phyloP scores from a whole-genome alignment of 2,888 invertebrate genomes.

The Idaea dimidiata region DNA sequence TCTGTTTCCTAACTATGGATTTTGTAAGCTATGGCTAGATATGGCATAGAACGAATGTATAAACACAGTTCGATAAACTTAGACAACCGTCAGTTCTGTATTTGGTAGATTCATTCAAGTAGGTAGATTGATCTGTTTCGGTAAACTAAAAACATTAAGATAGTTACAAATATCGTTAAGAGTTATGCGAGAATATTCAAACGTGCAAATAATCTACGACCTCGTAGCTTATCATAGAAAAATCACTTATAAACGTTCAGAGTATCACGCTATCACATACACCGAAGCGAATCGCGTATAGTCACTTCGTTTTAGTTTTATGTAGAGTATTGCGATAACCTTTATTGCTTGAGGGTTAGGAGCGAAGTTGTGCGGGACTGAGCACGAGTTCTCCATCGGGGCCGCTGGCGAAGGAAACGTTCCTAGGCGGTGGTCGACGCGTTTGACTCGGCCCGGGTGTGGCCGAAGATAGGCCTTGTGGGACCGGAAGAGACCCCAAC shows the following conservation, averaged over 20 bases:
- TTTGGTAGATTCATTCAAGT: neutral
- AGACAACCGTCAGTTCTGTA: neutral
- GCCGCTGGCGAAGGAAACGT: conserved; percentile 76
- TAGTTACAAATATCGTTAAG: conserved; percentile 51
- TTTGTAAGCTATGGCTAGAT: conserved; percentile 11
- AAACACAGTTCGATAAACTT: neutral
- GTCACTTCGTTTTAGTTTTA: conserved; percentile 50
- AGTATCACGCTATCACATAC: conserved; percentile 57
- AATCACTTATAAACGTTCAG: conserved; percentile 51
- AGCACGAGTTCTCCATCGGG: conserved; percentile 82
- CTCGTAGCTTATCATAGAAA: conserved; percentile 56
- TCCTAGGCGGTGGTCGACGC: conserved; percentile 59
- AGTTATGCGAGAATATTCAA: conserved; percentile 63
- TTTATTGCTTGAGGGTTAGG: conserved; percentile 73
- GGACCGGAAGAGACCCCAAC: conserved; percentile 16
- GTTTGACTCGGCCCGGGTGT: conserved; percentile 30
- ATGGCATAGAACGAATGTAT: neutral
- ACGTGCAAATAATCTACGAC: conserved; percentile 69
- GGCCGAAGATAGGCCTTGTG: conserved; percentile 20
- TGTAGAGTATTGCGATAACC: conserved; percentile 49
- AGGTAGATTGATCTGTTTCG: conserved; percentile 27
- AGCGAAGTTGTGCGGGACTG: conserved; percentile 83
- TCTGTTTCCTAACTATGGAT: conserved; percentile 8
- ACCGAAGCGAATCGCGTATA: conserved; percentile 41
- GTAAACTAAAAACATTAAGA: conserved; percentile 52